Evolutionary conservation across 2,888 invertebrate genomes (phyloP).

Genomic region (Nomada lathburiana): DNA sequence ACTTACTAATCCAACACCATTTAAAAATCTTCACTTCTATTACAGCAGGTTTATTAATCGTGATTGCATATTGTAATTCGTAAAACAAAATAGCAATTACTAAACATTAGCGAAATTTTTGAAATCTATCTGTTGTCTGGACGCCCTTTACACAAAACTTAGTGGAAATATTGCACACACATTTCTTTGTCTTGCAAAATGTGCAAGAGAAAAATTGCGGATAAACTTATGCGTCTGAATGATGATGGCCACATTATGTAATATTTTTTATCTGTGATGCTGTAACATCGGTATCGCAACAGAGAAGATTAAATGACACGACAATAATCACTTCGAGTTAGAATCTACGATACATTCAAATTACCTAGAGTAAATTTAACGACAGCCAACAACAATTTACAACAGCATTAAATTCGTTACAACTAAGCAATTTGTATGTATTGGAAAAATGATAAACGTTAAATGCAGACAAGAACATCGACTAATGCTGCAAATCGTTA

Average conservation of each 20-base stretch:
- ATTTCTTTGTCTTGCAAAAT: background rate
- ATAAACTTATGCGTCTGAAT: slow-evolving; percentile 35
- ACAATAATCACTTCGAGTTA: slow-evolving; percentile 38
- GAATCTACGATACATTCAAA: slow-evolving; percentile 38
- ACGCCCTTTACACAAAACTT: no score
- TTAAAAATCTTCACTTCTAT: background rate
- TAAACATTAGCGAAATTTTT: no score
- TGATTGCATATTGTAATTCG: background rate
- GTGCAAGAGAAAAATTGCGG: background rate
- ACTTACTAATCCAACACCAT: background rate
- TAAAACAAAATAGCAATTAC: no score
- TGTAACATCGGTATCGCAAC: slow-evolving; percentile 54
- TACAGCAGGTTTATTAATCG: background rate
- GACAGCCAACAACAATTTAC: background rate
- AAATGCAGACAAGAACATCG: background rate
- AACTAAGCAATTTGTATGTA: background rate
- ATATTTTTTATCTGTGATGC: slow-evolving; percentile 61
- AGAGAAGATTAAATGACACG: slow-evolving; percentile 28
- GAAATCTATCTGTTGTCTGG: no score
- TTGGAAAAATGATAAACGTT: background rate
- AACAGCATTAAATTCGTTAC: background rate
- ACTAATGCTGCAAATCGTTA: slow-evolving; percentile 8
- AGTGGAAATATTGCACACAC: no score
- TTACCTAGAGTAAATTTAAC: background rate
- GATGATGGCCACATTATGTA: slow-evolving; percentile 49